Conservation (phyloP, 2,113 vertebrate genomes). For the Sinocyclocheilus rhinocerous region DNA sequence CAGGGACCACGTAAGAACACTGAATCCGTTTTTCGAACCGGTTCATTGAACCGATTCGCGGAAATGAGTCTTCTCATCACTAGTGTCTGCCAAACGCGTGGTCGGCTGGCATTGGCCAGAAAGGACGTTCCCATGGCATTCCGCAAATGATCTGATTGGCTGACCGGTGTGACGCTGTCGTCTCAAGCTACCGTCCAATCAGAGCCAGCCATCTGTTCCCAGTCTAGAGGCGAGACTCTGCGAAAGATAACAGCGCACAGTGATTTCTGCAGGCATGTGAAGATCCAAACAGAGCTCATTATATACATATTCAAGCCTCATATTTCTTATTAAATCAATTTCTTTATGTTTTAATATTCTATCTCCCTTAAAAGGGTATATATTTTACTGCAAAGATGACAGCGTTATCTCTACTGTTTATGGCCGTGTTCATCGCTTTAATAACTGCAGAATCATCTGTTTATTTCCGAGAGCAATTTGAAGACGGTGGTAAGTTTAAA, state of each 20-base stretch:
- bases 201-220: conserved; percentile 78
- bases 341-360: background rate
- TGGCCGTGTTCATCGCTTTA: conserved; percentile 66
- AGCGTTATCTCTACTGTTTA: conserved; percentile 69
- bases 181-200: conserved; percentile 69
- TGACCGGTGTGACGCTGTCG: conserved; percentile 29
- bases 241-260: conserved; percentile 25
- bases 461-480: conserved; percentile 83
- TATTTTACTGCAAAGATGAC: conserved; percentile 62
- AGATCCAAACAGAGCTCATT: background rate
- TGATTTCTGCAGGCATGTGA: conserved; percentile 49
- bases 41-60: conserved; percentile 10
- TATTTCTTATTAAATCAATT: background rate
- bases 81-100: conserved; percentile 70
- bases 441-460: conserved; percentile 70
- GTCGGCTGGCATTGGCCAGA: conserved; percentile 70
- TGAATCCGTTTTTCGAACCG: background rate
- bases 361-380: background rate
- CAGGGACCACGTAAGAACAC: background rate
- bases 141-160: conserved; percentile 63
- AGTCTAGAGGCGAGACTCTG: conserved; percentile 70
- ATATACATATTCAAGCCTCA: background rate
- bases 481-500: conserved; percentile 80
- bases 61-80: background rate
- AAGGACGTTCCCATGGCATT: background rate